Evolutionary conservation across 2,888 invertebrate genomes (phyloP), one percentile per base, ranked within the genome.

Genomic region (Brenthis ino): DNA sequence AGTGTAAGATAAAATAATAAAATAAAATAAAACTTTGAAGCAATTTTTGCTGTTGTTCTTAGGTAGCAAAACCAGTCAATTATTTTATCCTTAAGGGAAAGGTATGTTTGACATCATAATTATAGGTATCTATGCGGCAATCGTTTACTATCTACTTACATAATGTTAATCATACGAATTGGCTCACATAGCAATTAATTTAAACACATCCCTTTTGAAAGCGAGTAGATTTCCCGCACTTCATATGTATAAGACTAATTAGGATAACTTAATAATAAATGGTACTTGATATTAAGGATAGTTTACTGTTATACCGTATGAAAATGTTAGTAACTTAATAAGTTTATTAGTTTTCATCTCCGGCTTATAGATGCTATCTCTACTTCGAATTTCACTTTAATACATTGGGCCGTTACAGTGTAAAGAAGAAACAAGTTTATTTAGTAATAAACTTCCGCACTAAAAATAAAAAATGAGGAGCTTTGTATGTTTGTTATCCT

Each of bases 31-130:
- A 58, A 60, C 60, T 50, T 16, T 24, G 12, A 24, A 6, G 48
- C 60, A 28, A 50, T 50, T 60, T 50, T 60, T 33, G 33, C 12
- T 48, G 28, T 48, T 48, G 47, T 50, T 60, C 50, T 50, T 63
- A 68, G 68, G 8, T 43, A 43, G 37, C 8, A 43, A 43, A 43
- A 57, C 64, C 48, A 43, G 50, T 61, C 48, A 57, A 65, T 55
- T 64, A 55, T 68, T 68, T 63, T 54, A 64, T 54, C 66, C 55
- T 33, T 66, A 50, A 68, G 64, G 64, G 64, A 66, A 70, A 64
- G 55, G 48, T 20, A 58, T 67, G 67, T 60, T 47, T 33, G 20
- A 61, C 24, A 61, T 61, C 53, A 57, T 69, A 65, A 69, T 69
- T 63, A 53, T 56, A 61, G 28, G 55, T 60, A 61, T 64, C 33